Base-by-base conservation (phyloP, 2,888 invertebrate species). In the Caenorhabditis japonica region DNA sequence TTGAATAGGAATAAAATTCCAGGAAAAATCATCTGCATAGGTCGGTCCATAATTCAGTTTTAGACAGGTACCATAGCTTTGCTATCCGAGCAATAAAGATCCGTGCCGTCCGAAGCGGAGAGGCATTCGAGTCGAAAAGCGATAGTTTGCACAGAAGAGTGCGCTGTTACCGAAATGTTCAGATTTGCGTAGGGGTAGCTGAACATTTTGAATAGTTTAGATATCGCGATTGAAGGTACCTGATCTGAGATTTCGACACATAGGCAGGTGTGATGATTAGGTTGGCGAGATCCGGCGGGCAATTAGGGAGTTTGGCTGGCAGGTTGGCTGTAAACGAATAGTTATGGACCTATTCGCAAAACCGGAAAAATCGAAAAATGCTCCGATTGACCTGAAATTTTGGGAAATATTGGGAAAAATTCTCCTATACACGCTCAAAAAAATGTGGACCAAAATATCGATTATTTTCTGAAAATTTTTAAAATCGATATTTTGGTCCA, bases 11-110 rank as follows among this genome's bases (percentile, higher is more conserved):
- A n/a, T n/a, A n/a, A n/a, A n/a, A n/a, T n/a, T n/a, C n/a, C n/a
- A n/a, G n/a, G n/a, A n/a, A n/a, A n/a, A n/a, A n/a, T n/a, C n/a
- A n/a, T n/a, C n/a, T n/a, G n/a, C n/a, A n/a, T n/a, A n/a, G n/a
- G n/a, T n/a, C n/a, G n/a, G n/a, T n/a, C n/a, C n/a, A n/a, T n/a
- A n/a, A n/a, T n/a, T n/a, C n/a, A n/a, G n/a, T n/a, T n/a, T n/a
- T n/a, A n/a, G n/a, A n/a, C n/a, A n/a, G n/a, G n/a, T n/a, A n/a
- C n/a, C 66, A 62, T 44, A 1, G 36, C 39, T 13, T 51, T 47
- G 0, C 43, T 55, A 46, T 79, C 51, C n/a, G 83, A 79, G 43
- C 84, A 84, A 62, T 84, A 84, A 5, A 61, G 59, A 60, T 84
- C 83, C 1, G 69, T 71, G 7, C 61, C 62, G 34, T 80, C 59